Conservation (phyloP, 2,113 vertebrate genomes). For the Dromaius novaehollandiae region DNA sequence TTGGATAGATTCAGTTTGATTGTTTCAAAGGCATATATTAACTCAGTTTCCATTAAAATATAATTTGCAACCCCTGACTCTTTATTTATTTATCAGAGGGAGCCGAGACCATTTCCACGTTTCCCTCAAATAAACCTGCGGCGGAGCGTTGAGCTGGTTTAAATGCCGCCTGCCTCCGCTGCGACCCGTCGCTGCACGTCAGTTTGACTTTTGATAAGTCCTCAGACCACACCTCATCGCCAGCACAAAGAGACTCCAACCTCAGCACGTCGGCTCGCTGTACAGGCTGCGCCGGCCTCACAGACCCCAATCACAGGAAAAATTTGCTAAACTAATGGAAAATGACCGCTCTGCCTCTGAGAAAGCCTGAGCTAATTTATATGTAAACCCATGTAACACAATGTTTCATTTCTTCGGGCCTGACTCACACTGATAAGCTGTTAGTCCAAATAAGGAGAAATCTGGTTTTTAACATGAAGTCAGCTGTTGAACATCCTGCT, state of each 20-base stretch:
- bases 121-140: neutral
- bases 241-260: neutral
- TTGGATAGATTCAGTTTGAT: neutral
- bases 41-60: neutral
- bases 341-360: neutral
- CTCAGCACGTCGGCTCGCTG: neutral
- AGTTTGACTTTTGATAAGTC: neutral
- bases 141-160: neutral
- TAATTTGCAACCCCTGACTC: neutral
- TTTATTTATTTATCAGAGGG: neutral
- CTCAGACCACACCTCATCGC: neutral
- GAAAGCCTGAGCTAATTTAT: slow-evolving; percentile 18
- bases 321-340: slow-evolving; percentile 14
- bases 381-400: neutral
- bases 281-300: neutral
- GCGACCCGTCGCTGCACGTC: neutral
- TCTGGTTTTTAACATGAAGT: neutral
- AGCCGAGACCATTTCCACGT: neutral
- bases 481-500: slow-evolving; percentile 24
- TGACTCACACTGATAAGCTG: slow-evolving; percentile 40
- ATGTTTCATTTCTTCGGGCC: slow-evolving; percentile 11
- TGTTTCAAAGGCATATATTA: neutral
- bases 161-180: fast-evolving
- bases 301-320: neutral
- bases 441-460: neutral